These are phyloP conservation scores for Drosophila ambigua DNA, from an alignment of 1,140 invertebrate species.

Conservation along the genomic window DNA sequence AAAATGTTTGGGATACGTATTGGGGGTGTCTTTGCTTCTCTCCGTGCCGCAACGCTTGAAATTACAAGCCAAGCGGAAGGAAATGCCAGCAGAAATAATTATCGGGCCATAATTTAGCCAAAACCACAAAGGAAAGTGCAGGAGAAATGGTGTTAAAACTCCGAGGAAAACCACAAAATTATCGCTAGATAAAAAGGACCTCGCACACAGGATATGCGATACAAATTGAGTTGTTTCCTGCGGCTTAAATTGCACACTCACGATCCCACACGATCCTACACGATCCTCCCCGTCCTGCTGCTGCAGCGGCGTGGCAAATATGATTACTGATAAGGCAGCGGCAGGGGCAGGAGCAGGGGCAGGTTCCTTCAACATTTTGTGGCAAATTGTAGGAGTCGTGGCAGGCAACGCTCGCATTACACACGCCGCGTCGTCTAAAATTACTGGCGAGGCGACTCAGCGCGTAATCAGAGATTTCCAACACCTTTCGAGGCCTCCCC, in stretches of 20 bases:
- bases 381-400: conserved; percentile 34
- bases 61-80: conserved; percentile 74
- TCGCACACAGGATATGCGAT: conserved; percentile 62
- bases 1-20: too few relatives aligned
- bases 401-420: conserved; percentile 53
- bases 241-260: conserved; percentile 69
- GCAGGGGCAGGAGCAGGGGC: neutral
- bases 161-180: conserved; percentile 63
- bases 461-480: conserved; percentile 77
- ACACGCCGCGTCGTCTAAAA: conserved; percentile 51
- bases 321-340: conserved; percentile 70
- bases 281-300: neutral
- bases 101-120: conserved; percentile 7
- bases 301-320: conserved; percentile 67
- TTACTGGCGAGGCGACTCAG: conserved; percentile 42
- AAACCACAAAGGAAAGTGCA: conserved; percentile 22
- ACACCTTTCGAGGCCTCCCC: conserved; percentile 55
- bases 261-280: conserved; percentile 18
- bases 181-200: conserved; percentile 23
- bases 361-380: conserved; percentile 19
- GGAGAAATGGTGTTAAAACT: conserved; percentile 55
- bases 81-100: conserved; percentile 47
- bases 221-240: conserved; percentile 79
- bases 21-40: too few relatives aligned
- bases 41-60: conserved; percentile 36